A percentile compares a stretch with the other conserved stretches of the same genome.
These are phyloP conservation scores for Bolinopsis microptera DNA, from an alignment of 37 sponge, comb jelly and placozoan genomes.

Conservation along the genomic window DNA sequence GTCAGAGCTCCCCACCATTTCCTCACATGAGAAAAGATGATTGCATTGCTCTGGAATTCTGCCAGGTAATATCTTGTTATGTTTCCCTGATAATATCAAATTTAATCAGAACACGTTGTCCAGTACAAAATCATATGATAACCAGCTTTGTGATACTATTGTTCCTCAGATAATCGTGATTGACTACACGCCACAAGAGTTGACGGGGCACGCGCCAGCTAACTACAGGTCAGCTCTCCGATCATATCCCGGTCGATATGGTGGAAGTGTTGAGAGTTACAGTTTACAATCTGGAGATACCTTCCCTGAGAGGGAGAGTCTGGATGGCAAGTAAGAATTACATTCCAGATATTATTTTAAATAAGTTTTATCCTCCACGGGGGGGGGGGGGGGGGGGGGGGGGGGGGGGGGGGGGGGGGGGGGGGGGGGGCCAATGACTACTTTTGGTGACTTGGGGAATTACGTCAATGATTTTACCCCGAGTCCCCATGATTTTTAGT, in stretches of 20 bases:
- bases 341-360: no score
- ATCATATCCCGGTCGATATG: neutral
- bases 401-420: no score
- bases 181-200: slow-evolving; percentile 56
- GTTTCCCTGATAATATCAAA: no score
- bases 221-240: neutral
- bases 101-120: no score
- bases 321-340: slow-evolving; percentile 58
- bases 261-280: slow-evolving; percentile 66
- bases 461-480: no score
- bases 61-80: slow-evolving; percentile 50
- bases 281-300: slow-evolving; percentile 54
- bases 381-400: no score
- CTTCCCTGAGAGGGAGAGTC: slow-evolving; percentile 61
- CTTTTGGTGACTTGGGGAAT: no score
- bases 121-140: no score
- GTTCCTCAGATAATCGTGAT: slow-evolving; percentile 26
- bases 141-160: neutral
- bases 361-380: no score
- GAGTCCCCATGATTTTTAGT: no score
- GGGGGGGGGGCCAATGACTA: no score
- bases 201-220: neutral
- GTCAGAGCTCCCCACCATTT: slow-evolving; percentile 24
- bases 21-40: slow-evolving; percentile 50
- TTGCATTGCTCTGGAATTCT: slow-evolving; percentile 41